These are phyloP conservation scores for Watsonalla binaria DNA, from an alignment of 2,888 invertebrate species.

Conservation along the genomic window DNA sequence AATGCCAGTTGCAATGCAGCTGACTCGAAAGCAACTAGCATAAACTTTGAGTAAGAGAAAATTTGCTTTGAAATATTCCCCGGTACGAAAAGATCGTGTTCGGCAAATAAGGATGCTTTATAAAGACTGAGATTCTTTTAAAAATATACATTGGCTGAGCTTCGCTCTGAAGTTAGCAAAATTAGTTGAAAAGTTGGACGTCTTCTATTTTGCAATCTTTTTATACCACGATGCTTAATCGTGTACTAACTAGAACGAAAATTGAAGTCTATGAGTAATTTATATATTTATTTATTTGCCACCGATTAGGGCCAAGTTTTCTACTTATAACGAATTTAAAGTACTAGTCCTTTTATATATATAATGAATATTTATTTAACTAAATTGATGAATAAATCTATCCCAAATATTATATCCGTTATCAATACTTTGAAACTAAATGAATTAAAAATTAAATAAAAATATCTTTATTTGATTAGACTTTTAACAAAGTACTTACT, in stretches of 20 bases:
- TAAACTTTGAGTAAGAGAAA: conserved; percentile 59
- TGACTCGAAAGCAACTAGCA: conserved; percentile 60
- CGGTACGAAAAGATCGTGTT: conserved; percentile 45
- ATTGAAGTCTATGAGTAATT: too few species aligned
- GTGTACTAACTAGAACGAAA: neutral
- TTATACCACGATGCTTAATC: conserved; percentile 27
- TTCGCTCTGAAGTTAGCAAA: conserved; percentile 40
- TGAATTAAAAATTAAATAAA: too few species aligned
- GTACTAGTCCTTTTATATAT: too few species aligned
- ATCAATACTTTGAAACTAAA: too few species aligned
- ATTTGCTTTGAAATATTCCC: conserved; percentile 58
- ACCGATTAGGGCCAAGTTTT: too few species aligned
- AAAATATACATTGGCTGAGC: conserved; percentile 30
- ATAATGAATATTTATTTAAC: too few species aligned
- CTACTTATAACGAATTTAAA: too few species aligned
- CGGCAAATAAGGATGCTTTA: conserved; percentile 50
- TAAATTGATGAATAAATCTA: too few species aligned
- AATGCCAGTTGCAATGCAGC: conserved; percentile 48
- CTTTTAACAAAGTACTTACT: too few species aligned
- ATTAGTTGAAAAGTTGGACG: conserved; percentile 36
- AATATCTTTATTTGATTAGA: too few species aligned
- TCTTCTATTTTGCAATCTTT: conserved; percentile 11
- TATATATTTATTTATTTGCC: too few species aligned
- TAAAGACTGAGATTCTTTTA: conserved; percentile 39
- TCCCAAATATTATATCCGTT: too few species aligned